Base-by-base conservation (phyloP, 1,140 invertebrate species). In the Panagrolaimus sp. region DNA sequence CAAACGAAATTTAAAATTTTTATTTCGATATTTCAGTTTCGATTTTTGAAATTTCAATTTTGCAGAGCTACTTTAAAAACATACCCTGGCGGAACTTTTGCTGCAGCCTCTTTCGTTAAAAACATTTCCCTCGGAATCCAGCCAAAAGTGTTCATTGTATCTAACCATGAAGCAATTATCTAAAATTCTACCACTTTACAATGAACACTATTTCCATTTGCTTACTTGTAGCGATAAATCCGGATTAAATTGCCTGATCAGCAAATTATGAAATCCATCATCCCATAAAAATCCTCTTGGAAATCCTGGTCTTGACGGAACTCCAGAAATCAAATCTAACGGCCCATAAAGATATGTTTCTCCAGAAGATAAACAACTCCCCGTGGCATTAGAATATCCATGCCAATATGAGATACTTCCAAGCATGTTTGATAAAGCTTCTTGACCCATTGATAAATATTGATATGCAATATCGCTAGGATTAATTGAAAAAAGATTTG, bases 231-330 rank as follows among this genome's bases (percentile, higher is more conserved):
- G 47, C 38, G 73, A 71, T 61, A 72, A 89, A 72, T 91, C 89
- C 0, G 89, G 84, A 84, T 96, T 90, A 92, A 95, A 98, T 66
- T 89, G 85, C 4, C 90, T 88, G 14, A 98, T 89, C 0, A 98
- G 84, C 4, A 98, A 85, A 27, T 93, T 91, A 83, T 99, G 96
- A 83, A 99, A 99, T 25, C 96, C 96, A 87, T 99, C 96, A 84
- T 99, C 96, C 96, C 96, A 99, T 0, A 99, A 85, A 83, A 99
- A 99, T 5, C 96, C 96, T 16, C 96, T 87, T 0, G 95, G 96
- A 84, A 98, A 99, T 84, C 96, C 96, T 65, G 93, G 95, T 67
- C 96, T 88, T 64, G 94, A 97, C 0, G 96, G 96, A 20, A 98
- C 94, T 0, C 89, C 92, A 9, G 91, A 91, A 79, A 93, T 95